A percentile compares a stretch with the other conserved stretches of the same genome.
Evolutionary conservation across 2,113 vertebrate species (phyloP).

Genomic region (Galeopterus variegatus): DNA sequence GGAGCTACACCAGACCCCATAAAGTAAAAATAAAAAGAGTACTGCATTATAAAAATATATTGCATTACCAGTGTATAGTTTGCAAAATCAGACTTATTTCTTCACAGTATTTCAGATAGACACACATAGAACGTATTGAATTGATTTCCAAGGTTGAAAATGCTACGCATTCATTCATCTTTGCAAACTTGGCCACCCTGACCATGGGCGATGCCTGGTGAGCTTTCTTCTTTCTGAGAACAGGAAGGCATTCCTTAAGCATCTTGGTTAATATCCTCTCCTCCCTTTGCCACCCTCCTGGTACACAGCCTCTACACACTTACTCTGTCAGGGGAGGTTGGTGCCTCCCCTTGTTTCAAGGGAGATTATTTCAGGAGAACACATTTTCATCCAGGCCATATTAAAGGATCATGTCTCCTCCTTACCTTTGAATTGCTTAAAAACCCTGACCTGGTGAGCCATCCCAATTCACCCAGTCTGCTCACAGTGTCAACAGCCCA

Average conservation of each 20-base stretch:
- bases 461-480: accelerated
- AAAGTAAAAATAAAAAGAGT: not conserved
- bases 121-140: not conserved
- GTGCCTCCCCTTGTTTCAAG: no score
- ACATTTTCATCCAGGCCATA: not conserved
- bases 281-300: accelerated
- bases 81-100: not conserved
- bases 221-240: not conserved
- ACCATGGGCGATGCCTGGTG: accelerated
- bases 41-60: accelerated
- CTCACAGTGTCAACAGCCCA: accelerated
- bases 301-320: accelerated
- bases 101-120: not conserved
- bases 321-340: accelerated
- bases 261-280: accelerated
- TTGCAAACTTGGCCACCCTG: no score
- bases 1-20: not conserved
- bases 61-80: accelerated
- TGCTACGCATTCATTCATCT: accelerated
- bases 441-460: not conserved
- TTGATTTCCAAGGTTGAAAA: not conserved
- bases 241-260: not conserved
- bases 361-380: not conserved
- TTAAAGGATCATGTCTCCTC: not conserved
- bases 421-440: accelerated